Evolutionary conservation across 2,888 invertebrate genomes (phyloP), one percentile per base, ranked within the genome.

Genomic region (Nemoura dubitans): DNA sequence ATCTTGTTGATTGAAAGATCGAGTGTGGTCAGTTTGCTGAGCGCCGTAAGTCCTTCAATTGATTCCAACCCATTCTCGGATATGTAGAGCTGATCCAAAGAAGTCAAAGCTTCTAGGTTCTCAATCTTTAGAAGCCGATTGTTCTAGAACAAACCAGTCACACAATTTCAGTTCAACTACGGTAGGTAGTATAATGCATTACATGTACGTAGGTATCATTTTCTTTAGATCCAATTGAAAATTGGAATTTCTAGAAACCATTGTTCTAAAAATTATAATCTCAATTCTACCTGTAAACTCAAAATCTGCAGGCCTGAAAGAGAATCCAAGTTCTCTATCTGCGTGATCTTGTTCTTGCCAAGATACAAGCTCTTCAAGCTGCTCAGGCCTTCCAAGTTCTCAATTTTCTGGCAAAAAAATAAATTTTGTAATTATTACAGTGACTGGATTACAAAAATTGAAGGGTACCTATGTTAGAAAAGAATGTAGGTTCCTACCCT

Each of bases 311-410:
- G 93, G 87, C 96, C 94, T 0, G 92, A 92, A 42, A 98, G 92
- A 0, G 93, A 92, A 16, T 96, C 95, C 21, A 99, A 91, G 90
- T 98, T 97, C 90, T 97, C 94, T 83, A 99, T 95, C 91, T 96
- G 96, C 0, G 94, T 92, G 88, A 99, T 97, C 93, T 99, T 99
- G 92, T 99, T 99, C 92, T 98, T 99, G 21, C 98, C 99, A 86
- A 98, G 92, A 92, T 95, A 99, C 16, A 98, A 92, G 89, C 96
- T 95, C 26, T 95, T 95, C 26, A 99, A 92, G 86, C 95, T 94
- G 0, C 92, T 93, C 88, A 99, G 92, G 0, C 94, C 94, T 2
- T 96, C 95, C 14, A 99, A 91, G 91, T 98, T 97, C 91, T 97
- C 96, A 89, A 99, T 97, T 90, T 94, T 95, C 95, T 97, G 92